Conservation (phyloP, 1,140 invertebrate species). For the Pseudachorutes palmiensis region DNA sequence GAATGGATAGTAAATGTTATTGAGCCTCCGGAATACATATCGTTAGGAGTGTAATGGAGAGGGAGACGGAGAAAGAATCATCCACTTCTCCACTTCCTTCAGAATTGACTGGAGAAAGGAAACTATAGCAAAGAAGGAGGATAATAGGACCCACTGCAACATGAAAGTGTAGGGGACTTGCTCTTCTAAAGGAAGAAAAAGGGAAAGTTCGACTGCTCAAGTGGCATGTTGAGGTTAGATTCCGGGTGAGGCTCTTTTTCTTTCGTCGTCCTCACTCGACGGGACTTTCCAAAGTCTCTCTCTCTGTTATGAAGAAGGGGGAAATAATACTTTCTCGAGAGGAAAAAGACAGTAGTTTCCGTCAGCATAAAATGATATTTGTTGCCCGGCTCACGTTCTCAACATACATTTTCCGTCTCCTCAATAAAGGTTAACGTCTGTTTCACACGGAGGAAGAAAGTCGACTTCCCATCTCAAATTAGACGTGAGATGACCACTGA, state of each 20-base stretch:
- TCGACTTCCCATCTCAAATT: conserved; percentile 31
- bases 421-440: conserved; percentile 33
- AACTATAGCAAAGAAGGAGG: not conserved
- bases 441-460: conserved; percentile 26
- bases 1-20: not conserved
- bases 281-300: too few relatives aligned
- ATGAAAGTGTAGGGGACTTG: not conserved
- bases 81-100: not conserved
- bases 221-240: conserved; percentile 11
- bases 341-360: conserved; percentile 24
- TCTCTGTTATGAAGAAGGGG: too few relatives aligned
- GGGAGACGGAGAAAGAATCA: not conserved
- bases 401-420: conserved; percentile 28
- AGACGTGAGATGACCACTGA: conserved; percentile 32
- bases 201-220: not conserved
- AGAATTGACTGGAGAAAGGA: not conserved
- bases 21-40: not conserved
- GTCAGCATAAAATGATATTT: conserved; percentile 30
- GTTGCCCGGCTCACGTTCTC: conserved; percentile 28
- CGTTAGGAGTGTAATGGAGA: not conserved
- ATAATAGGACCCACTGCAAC: too few relatives aligned
- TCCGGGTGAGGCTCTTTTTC: not conserved
- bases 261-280: not conserved
- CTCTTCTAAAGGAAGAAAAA: not conserved
- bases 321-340: conserved; percentile 12